Evolutionary conservation across 2,113 vertebrate species (phyloP).

Genomic region (Taxidea taxus): DNA sequence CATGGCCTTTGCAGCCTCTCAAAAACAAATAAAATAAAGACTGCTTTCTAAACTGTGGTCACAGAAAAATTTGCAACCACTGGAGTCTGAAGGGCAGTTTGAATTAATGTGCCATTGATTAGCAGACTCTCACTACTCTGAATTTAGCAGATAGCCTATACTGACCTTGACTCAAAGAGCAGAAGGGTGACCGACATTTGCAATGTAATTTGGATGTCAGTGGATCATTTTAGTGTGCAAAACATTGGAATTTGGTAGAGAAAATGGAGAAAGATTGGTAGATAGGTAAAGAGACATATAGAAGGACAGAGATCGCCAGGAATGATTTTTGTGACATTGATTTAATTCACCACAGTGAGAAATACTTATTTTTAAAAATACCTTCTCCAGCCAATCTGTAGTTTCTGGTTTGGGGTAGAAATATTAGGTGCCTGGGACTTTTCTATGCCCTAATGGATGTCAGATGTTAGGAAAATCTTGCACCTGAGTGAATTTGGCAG

Average conservation of each 20-base stretch:
- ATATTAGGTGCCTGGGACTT: neutral
- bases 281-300: neutral
- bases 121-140: neutral
- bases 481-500: neutral
- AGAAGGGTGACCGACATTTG: neutral
- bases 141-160: slow-evolving; percentile 8
- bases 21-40: slow-evolving; percentile 48
- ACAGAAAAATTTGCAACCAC: slow-evolving; percentile 32
- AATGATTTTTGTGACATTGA: neutral
- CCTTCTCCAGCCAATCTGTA: neutral
- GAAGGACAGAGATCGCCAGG: neutral
- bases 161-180: neutral
- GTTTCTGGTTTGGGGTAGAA: neutral
- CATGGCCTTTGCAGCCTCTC: slow-evolving; percentile 48
- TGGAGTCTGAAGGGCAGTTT: slow-evolving; percentile 58
- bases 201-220: neutral
- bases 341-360: neutral
- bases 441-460: neutral
- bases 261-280: neutral
- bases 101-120: slow-evolving; percentile 51
- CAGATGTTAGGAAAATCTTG: neutral
- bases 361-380: neutral
- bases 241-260: neutral
- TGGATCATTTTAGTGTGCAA: neutral
- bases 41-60: neutral